Conservation (phyloP, 1,140 invertebrate species). For the Drosophila ohnishii region DNA sequence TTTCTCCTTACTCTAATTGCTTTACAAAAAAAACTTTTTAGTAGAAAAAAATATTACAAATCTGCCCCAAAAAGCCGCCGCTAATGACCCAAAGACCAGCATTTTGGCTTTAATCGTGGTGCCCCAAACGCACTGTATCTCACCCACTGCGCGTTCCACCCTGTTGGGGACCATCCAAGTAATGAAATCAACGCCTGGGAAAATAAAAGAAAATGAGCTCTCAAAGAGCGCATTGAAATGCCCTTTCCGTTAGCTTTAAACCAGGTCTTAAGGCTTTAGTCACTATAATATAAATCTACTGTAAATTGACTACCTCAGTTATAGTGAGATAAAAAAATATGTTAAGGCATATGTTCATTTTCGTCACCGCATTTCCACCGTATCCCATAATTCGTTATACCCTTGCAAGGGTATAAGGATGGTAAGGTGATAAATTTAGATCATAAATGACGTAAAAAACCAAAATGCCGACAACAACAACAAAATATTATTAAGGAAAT, state of each 20-base stretch:
- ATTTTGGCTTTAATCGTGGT: not conserved
- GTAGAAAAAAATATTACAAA: not conserved
- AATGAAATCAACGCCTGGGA: not conserved
- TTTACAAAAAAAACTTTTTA: not conserved
- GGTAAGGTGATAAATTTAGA: not conserved
- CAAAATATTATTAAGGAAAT: not conserved
- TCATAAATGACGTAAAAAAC: not conserved
- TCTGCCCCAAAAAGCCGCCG: not conserved
- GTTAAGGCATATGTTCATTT: no score
- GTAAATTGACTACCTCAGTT: not conserved
- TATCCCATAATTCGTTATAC: not conserved
- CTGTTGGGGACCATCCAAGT: not conserved
- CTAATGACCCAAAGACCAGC: not conserved
- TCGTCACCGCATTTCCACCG: not conserved
- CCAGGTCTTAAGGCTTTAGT: not conserved
- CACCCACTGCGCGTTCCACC: not conserved
- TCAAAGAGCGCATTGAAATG: not conserved
- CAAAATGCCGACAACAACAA: not conserved
- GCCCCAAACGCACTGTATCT: not conserved
- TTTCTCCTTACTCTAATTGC: not conserved
- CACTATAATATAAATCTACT: not conserved
- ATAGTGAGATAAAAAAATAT: not conserved
- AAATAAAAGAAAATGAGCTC: not conserved
- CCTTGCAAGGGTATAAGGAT: not conserved
- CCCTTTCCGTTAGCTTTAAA: not conserved